These are phyloP conservation scores for Numenius arquata DNA, from an alignment of 2,113 vertebrate genomes.

Conservation along the genomic window DNA sequence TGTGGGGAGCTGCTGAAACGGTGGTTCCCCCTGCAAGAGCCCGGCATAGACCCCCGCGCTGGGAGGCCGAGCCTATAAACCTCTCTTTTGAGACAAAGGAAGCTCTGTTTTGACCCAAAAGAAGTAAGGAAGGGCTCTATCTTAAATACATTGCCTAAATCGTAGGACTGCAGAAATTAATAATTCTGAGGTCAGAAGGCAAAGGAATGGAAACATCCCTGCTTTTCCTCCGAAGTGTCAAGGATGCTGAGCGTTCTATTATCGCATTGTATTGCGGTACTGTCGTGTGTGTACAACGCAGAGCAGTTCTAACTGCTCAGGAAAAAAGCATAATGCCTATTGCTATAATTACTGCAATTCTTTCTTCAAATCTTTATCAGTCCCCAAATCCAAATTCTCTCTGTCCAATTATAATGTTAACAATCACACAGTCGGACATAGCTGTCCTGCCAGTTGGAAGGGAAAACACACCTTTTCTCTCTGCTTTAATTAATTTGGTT, in stretches of 20 bases:
- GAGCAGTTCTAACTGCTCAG: background rate
- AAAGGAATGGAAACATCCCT: background rate
- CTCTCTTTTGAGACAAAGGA: background rate
- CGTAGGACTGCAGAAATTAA: background rate
- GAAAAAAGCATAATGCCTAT: background rate
- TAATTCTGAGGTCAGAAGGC: background rate
- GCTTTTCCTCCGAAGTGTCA: fast-evolving
- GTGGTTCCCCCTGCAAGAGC: fast-evolving
- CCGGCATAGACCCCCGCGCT: fast-evolving
- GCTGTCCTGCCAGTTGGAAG: background rate
- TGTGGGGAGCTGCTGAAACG: background rate
- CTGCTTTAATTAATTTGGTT: background rate
- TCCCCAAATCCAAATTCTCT: background rate
- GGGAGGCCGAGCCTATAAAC: too few species aligned
- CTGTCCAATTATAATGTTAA: background rate
- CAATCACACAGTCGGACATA: too few species aligned
- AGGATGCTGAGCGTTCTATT: background rate
- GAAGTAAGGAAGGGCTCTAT: background rate
- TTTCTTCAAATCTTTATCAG: background rate
- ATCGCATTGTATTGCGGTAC: background rate
- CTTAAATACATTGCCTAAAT: background rate
- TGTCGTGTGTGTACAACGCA: background rate
- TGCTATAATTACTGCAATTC: background rate
- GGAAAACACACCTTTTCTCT: background rate
- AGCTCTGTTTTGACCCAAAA: too few species aligned